Evolutionary conservation across 2,113 vertebrate species (phyloP).

Genomic region (Onychostruthus taczanowskii): DNA sequence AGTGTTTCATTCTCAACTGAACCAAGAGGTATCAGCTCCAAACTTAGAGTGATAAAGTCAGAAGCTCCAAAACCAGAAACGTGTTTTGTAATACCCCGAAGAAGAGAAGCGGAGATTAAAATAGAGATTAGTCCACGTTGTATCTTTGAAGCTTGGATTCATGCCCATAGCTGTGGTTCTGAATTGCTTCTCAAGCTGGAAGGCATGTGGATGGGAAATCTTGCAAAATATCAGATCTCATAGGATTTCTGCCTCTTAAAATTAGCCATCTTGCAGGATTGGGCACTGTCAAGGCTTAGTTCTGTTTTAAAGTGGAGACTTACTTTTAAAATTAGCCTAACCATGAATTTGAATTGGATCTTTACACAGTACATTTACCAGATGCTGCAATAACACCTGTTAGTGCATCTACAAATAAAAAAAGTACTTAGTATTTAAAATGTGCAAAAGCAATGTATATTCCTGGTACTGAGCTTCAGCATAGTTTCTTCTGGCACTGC

Average conservation of each 20-base stretch:
- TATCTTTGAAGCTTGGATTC: not conserved
- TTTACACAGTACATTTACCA: not conserved
- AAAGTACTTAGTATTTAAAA: not conserved
- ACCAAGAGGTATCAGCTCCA: not conserved
- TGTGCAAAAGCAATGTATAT: not conserved
- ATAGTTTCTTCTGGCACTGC: not conserved
- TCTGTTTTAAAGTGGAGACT: not conserved
- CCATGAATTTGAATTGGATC: not conserved
- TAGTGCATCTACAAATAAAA: not conserved
- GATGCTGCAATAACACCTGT: not conserved
- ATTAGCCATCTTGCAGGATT: not conserved
- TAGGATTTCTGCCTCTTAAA: slow-evolving; percentile 9
- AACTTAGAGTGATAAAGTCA: not conserved
- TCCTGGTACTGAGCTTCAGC: not conserved
- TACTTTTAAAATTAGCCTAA: not conserved
- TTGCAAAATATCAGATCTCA: slow-evolving; percentile 24
- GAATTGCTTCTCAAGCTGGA: slow-evolving; percentile 13
- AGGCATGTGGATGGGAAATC: slow-evolving; percentile 13
- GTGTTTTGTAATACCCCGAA: not conserved
- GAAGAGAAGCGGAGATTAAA: not conserved
- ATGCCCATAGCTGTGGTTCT: not conserved
- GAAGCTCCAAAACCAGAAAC: not conserved
- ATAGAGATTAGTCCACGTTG: not conserved
- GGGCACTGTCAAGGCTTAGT: not conserved
- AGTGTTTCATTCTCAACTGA: not conserved